These are phyloP conservation scores for Petaurus breviceps DNA, from an alignment of 2,113 vertebrate genomes.

Conservation along the genomic window DNA sequence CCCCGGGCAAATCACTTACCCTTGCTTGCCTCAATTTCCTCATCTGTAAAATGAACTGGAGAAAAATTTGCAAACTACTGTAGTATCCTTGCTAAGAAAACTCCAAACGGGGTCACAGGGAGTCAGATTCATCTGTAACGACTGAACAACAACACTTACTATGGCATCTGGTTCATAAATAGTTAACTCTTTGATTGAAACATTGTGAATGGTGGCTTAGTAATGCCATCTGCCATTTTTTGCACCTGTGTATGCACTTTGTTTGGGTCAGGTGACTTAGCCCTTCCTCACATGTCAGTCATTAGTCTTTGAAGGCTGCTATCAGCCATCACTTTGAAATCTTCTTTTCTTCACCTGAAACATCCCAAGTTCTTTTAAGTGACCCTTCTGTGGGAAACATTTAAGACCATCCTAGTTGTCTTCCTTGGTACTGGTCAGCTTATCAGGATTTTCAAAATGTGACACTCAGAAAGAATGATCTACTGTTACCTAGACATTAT, in stretches of 20 bases:
- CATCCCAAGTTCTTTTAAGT: background rate
- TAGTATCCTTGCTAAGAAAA: background rate
- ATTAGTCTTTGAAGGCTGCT: background rate
- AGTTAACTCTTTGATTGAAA: background rate
- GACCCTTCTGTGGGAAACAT: background rate
- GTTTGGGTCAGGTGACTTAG: background rate
- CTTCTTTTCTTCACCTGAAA: background rate
- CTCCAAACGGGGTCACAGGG: background rate
- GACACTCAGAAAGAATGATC: background rate
- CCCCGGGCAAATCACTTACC: background rate
- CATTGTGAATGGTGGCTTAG: background rate
- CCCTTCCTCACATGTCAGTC: background rate
- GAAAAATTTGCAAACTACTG: background rate
- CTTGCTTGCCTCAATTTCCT: background rate
- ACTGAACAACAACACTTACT: background rate
- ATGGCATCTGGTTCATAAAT: background rate
- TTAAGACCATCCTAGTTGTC: background rate
- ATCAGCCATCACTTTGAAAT: background rate
- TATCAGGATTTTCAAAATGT: background rate
- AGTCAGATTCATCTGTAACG: background rate
- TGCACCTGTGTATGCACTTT: background rate
- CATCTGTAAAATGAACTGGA: background rate
- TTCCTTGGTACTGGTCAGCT: background rate
- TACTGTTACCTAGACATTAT: background rate
- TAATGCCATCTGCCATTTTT: background rate